Base-by-base conservation (phyloP, 2,888 invertebrate species). In the Cryptocheilus praepositus region DNA sequence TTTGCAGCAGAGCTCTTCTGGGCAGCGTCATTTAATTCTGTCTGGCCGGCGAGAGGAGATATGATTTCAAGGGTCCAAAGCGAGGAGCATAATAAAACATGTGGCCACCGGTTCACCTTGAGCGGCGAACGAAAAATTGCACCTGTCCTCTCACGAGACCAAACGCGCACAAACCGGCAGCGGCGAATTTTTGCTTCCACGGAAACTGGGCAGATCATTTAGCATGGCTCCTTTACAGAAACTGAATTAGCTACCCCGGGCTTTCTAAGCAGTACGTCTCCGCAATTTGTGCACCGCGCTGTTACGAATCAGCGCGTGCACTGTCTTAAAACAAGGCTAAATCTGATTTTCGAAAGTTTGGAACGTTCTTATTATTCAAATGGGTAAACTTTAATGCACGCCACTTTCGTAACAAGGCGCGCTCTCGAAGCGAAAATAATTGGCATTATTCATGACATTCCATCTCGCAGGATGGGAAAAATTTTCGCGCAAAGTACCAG, bases 31-130 rank as follows among this genome's bases (percentile, higher is more conserved):
- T 45, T 28, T 43, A 36, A 21, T 22, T 36, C 61, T 46, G 55
- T 45, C 28, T 36, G 28, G 59, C 19, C 25, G 36, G 3, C 53
- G 7, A 21, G 22, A 52, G 61, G 52, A 53, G 71, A 73, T 71
- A 63, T 66, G 67, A 66, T 75, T 75, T 75, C 75, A 67, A 66
- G 73, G 71, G 76, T 60, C 67, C 67, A 59, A 59, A 69, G 73
- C 53, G 59, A 43, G 65, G 65, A 69, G 60, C 61, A 60, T 76
- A 74, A 77, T 74, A 79, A 73, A 80, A 74, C 80, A 76, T 78
- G 81, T 81, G 83, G 81, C 74, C 61, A 76, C 76, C 69, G 76
- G 82, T 79, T 81, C 72, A 76, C 82, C 82, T 82, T 82, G 82
- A 77, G 66, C 73, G 56, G 58, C 65, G 46, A 55, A 70, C 71